Percentiles rank a stretch among this genome's conserved stretches.
Evolutionary conservation across 2,113 vertebrate genomes (phyloP).

Genomic region (Gambusia affinis): DNA sequence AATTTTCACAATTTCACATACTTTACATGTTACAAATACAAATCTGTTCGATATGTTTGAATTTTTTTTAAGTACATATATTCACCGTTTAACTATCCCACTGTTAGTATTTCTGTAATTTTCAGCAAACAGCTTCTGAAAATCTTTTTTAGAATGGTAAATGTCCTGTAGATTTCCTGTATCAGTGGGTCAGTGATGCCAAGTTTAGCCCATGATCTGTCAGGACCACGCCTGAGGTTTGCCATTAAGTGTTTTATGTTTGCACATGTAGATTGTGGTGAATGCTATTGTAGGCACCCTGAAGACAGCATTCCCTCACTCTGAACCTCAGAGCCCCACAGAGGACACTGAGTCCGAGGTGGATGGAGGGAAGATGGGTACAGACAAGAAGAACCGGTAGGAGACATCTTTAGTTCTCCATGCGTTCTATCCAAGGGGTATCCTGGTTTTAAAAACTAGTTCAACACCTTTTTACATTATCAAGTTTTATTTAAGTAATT

Average conservation of each 20-base stretch:
- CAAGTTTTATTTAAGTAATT: not conserved
- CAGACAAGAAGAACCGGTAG: slow-evolving; percentile 89
- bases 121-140: no score
- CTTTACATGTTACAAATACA: not conserved
- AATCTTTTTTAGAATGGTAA: no score
- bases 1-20: no score
- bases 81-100: not conserved
- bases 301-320: slow-evolving; percentile 94
- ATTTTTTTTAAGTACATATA: not conserved
- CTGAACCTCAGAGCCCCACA: slow-evolving; percentile 94
- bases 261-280: slow-evolving; percentile 87
- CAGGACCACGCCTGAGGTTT: not conserved
- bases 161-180: no score
- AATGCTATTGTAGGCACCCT: slow-evolving; percentile 96
- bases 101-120: no score
- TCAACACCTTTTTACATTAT: not conserved
- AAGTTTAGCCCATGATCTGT: not conserved
- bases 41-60: not conserved
- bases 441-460: not conserved
- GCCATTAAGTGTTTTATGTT: not conserved
- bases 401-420: not conserved
- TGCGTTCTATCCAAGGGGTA: not conserved
- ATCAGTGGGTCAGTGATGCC: no score
- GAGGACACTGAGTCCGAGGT: slow-evolving; percentile 88
- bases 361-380: slow-evolving; percentile 80